Evolutionary conservation across 2,888 invertebrate genomes (phyloP).

Genomic region (Lasioglossum figueresi): DNA sequence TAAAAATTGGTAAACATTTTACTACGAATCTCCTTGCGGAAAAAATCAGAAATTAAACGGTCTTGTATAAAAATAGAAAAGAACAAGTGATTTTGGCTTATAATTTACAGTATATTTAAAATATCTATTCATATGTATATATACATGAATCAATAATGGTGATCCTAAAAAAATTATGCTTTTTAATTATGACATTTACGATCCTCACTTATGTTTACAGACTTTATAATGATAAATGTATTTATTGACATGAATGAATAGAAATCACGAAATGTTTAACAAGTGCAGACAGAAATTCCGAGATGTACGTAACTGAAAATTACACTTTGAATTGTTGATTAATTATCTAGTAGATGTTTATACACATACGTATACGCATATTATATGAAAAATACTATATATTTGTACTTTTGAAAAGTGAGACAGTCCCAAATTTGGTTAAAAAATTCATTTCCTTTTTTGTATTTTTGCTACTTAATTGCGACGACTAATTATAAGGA

Average conservation of each 20-base stretch:
- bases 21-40: constrained; percentile 9
- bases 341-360: constrained; percentile 8
- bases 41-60: background rate
- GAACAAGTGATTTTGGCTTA: constrained; percentile 6
- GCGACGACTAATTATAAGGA: constrained; percentile 44
- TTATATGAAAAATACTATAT: constrained; percentile 46
- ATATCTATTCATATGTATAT: background rate
- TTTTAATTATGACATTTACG: background rate
- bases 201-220: background rate
- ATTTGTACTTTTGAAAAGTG: constrained; percentile 51
- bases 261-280: background rate
- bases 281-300: background rate
- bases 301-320: background rate
- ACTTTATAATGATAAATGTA: constrained; percentile 4
- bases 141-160: background rate
- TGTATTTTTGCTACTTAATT: constrained; percentile 3
- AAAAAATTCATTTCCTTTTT: constrained; percentile 22
- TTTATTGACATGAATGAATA: background rate
- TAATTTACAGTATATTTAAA: constrained; percentile 9
- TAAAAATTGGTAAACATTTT: constrained; percentile 17
- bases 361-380: constrained; percentile 6
- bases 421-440: constrained; percentile 21
- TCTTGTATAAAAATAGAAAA: constrained; percentile 22
- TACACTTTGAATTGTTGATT: background rate
- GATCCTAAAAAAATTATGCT: background rate